phyloP scores from a whole-genome alignment of 2,888 invertebrate species.

The Eubasilissa splendida region DNA sequence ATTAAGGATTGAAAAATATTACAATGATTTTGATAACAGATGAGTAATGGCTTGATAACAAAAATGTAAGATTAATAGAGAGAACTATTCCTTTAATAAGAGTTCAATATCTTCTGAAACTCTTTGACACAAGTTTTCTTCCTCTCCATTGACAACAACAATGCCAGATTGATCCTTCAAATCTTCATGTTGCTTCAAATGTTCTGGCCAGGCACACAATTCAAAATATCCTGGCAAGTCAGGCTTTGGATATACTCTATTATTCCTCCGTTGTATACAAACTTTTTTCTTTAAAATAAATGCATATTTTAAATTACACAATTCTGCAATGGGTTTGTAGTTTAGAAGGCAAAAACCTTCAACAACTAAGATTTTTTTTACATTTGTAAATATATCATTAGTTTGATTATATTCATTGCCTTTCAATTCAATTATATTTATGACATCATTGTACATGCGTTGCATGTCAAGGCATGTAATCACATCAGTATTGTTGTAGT shows the following conservation, averaged over 20 bases:
- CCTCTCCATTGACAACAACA: slow-evolving; percentile 63
- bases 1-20: too few species aligned
- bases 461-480: slow-evolving; percentile 82
- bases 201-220: slow-evolving; percentile 90
- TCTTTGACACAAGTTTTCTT: slow-evolving; percentile 15
- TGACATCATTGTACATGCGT: slow-evolving; percentile 76
- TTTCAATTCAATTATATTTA: slow-evolving; percentile 62
- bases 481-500: slow-evolving; percentile 84
- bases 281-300: slow-evolving; percentile 79
- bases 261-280: slow-evolving; percentile 76
- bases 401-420: slow-evolving; percentile 55
- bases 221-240: slow-evolving; percentile 93
- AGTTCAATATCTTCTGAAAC: slow-evolving; percentile 25
- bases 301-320: slow-evolving; percentile 83
- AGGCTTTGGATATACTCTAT: slow-evolving; percentile 86
- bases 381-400: neutral
- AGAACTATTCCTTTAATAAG: neutral
- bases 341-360: slow-evolving; percentile 87
- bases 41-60: too few species aligned
- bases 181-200: slow-evolving; percentile 73
- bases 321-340: slow-evolving; percentile 75
- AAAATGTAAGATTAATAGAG: too few species aligned
- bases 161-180: slow-evolving; percentile 64
- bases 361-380: slow-evolving; percentile 65
- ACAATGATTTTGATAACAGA: too few species aligned